Base-by-base conservation (phyloP, 2,797 vertebrate genomes). In the Propithecus perrieri region DNA sequence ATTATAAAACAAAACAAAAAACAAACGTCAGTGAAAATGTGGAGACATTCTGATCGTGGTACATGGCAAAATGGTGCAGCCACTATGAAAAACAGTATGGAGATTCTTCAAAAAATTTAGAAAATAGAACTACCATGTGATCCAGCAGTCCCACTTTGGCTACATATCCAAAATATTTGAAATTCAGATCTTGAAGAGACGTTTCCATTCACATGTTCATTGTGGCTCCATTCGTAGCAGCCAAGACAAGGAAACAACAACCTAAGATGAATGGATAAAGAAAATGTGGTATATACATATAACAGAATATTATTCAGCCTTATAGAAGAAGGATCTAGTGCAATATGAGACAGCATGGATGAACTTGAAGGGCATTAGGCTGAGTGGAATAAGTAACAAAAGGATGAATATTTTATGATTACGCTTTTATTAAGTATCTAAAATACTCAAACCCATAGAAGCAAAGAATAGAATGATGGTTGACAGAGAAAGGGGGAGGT, bases 401-500 rank as follows among this genome's bases (percentile, higher is more conserved):
- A 35, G 11, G 8, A 13, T 1, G 30, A 48, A 38, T 30, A 18
- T 35, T 76, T 17, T 10, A 48, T 13, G 33, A 48, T 13, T 63
- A 24, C 1, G 20, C 41, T 75, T 61, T 48, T 7, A 61, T 28
- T 12, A 48, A 61, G 15, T 76, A 74, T 57, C 53, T 72, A 57
- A 72, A 48, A 17, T 61, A 48, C 7, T 46, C 41, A 61, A 74
- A 61, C 15, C 33, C 33, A 61, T 5, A 30, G 55, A 48, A 28
- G 6, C 1, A 35, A 75, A 59, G 9, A 88, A 61, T 48, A n/a
- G 22, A 75, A 59, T 33, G 28, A 48, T 55, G 33, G 15, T 61
- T 74, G 22, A 48, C 6, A 3, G 43, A 14, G 13, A 35, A 2
- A 7, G 1, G 4, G 4, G 67, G 2, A 28, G 5, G 20, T 22